Conservation (phyloP, 2,113 vertebrate genomes). For the Orthonyx spaldingii region DNA sequence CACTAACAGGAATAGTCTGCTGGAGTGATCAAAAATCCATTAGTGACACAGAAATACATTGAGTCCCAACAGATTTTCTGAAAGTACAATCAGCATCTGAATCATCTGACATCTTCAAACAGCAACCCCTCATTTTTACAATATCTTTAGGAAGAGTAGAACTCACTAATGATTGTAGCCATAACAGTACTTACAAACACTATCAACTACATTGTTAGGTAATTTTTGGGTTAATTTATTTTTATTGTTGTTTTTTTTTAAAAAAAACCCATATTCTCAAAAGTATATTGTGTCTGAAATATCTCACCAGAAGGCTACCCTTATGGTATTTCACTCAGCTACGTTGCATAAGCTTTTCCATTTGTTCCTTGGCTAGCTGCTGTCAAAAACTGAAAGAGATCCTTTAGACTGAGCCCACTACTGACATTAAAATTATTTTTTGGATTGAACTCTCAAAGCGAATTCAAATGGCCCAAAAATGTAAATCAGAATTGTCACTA, state of each 20-base stretch:
- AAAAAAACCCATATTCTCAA: neutral
- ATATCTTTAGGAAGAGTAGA: neutral
- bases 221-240: neutral
- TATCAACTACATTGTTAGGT: neutral
- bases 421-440: neutral
- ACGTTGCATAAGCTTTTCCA: neutral
- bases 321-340: neutral
- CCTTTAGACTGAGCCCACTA: neutral
- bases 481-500: neutral
- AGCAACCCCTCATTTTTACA: neutral
- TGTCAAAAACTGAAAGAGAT: neutral
- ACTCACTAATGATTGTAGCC: neutral
- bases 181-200: neutral
- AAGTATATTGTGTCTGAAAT: neutral
- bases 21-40: neutral
- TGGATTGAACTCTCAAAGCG: neutral
- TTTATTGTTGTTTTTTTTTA: neutral
- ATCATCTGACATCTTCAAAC: neutral
- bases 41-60: neutral
- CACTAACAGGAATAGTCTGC: neutral
- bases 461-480: neutral
- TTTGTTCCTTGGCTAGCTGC: neutral
- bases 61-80: neutral
- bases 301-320: neutral
- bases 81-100: neutral